Evolutionary conservation across 2,113 vertebrate genomes (phyloP).

Genomic region (Pseudonaja textilis): DNA sequence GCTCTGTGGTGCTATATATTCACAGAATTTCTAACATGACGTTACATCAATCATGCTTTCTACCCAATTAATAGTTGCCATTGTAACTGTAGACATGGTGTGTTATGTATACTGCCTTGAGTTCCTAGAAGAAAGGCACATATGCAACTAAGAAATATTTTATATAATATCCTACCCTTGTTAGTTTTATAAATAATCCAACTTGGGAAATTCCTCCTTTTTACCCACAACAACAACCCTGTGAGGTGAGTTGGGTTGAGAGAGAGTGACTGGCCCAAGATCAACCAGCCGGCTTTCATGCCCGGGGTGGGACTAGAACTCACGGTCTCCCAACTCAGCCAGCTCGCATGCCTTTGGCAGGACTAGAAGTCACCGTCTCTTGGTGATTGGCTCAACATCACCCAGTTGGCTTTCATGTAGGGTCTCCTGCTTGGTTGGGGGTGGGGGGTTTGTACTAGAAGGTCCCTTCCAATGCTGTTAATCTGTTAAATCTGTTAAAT

Average conservation of each 20-base stretch:
- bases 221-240: neutral
- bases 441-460: too few relatives aligned
- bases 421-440: too few relatives aligned
- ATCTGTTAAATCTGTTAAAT: too few relatives aligned
- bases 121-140: neutral
- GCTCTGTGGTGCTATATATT: too few relatives aligned
- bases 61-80: neutral
- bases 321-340: too few relatives aligned
- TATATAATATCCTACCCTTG: neutral
- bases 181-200: neutral
- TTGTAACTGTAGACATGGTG: neutral
- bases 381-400: neutral
- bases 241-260: neutral
- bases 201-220: neutral
- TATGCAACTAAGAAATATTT: neutral
- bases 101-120: neutral
- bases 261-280: neutral
- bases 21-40: too few relatives aligned
- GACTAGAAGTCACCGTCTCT: neutral
- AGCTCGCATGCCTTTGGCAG: too few relatives aligned
- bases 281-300: neutral
- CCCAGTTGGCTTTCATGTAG: neutral
- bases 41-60: neutral
- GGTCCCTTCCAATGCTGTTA: too few relatives aligned
- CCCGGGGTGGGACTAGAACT: neutral